These are phyloP conservation scores for Synaphobranchus kaupii DNA, from an alignment of 2,797 vertebrate species.

Conservation along the genomic window DNA sequence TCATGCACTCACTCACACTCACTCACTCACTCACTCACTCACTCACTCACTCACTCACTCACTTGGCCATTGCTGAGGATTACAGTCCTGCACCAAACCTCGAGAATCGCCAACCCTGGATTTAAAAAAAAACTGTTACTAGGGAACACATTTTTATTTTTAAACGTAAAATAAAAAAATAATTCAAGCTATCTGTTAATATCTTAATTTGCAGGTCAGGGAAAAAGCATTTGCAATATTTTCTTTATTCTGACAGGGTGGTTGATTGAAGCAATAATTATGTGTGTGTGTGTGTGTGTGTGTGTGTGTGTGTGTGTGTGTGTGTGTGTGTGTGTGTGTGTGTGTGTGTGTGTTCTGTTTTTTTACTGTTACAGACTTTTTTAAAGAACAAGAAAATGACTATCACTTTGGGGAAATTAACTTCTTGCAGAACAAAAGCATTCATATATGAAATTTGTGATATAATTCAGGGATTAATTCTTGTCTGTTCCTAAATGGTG, in stretches of 20 bases:
- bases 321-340: too few species aligned
- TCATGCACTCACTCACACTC: background rate
- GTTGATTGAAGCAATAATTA: background rate
- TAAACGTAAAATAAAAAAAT: background rate
- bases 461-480: background rate
- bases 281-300: too few species aligned
- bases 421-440: background rate
- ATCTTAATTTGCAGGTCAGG: too few species aligned
- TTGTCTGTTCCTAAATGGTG: too few species aligned
- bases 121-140: background rate
- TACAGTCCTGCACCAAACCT: background rate
- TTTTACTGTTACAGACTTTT: background rate
- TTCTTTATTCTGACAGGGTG: background rate
- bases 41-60: too few species aligned
- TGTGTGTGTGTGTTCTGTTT: too few species aligned
- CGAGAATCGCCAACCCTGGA: background rate
- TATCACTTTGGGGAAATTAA: background rate
- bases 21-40: background rate
- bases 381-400: background rate
- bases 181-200: too few species aligned
- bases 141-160: background rate
- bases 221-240: too few species aligned
- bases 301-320: too few species aligned
- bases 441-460: background rate
- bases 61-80: too few species aligned